These are phyloP conservation scores for Peromyscus californicus DNA, from an alignment of 2,113 vertebrate genomes.

Conservation along the genomic window DNA sequence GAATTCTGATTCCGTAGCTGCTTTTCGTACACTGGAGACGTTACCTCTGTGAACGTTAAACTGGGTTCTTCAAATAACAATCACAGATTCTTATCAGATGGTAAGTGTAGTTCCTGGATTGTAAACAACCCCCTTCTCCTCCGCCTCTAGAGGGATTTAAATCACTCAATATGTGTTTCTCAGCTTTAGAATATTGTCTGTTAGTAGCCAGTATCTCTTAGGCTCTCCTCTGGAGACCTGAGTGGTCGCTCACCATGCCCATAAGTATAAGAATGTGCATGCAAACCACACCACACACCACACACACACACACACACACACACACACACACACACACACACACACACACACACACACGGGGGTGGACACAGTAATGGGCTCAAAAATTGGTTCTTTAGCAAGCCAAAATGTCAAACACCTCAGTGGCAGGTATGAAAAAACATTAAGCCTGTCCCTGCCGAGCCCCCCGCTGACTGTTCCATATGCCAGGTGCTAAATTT, in stretches of 20 bases:
- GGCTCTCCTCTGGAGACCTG: background rate
- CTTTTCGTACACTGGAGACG: conserved; percentile 8
- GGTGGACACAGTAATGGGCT: background rate
- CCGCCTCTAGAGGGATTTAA: background rate
- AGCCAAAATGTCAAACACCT: conserved; percentile 75
- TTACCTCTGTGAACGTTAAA: conserved; percentile 57
- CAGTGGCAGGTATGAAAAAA: conserved; percentile 69
- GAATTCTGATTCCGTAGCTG: conserved; percentile 44
- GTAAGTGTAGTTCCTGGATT: background rate
- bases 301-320: background rate
- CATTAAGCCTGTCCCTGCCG: conserved; percentile 64
- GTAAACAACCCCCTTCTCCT: conserved; percentile 59
- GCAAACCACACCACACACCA: fast-evolving
- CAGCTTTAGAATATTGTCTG: conserved; percentile 7
- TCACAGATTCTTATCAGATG: conserved; percentile 14
- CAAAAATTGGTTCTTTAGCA: conserved; percentile 51
- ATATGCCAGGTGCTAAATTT: conserved; percentile 81
- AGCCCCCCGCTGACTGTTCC: conserved; percentile 77
- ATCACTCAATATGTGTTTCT: conserved; percentile 5
- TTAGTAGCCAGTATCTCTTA: background rate
- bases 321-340: background rate
- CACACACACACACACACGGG: background rate
- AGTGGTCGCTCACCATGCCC: background rate
- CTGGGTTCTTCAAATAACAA: conserved; percentile 37
- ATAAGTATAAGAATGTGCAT: background rate